Percentiles rank a stretch among this genome's conserved stretches.
Conservation (phyloP, 2,113 vertebrate species). For the Hippocampus zosterae region DNA sequence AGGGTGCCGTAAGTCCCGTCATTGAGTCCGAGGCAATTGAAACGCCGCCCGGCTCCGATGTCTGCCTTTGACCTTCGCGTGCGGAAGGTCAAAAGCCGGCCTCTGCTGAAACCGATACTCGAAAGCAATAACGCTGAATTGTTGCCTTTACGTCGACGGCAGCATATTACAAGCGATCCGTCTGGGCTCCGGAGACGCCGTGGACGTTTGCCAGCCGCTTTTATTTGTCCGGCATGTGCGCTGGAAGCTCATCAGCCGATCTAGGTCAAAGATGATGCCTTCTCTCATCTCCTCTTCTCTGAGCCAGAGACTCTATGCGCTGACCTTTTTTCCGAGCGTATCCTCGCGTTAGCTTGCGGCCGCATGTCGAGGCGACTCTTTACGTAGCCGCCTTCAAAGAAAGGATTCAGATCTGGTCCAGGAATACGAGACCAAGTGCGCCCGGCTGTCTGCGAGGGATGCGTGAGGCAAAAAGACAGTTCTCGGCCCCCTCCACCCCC, state of each 20-base stretch:
- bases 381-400: neutral
- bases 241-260: slow-evolving; percentile 56
- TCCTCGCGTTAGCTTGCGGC: neutral
- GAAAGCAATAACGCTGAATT: neutral
- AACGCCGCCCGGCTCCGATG: slow-evolving; percentile 7
- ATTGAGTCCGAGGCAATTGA: slow-evolving; percentile 21
- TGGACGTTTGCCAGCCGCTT: slow-evolving; percentile 50
- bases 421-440: neutral
- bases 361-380: neutral
- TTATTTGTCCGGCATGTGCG: slow-evolving; percentile 54
- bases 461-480: neutral
- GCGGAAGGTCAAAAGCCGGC: neutral
- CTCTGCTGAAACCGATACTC: neutral
- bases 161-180: slow-evolving; percentile 29
- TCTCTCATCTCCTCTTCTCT: slow-evolving; percentile 37
- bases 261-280: slow-evolving; percentile 63
- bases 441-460: neutral
- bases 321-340: slow-evolving; percentile 43
- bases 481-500: too few relatives aligned
- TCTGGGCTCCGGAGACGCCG: slow-evolving; percentile 46
- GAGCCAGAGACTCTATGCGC: slow-evolving; percentile 4
- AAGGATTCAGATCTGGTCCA: too few relatives aligned
- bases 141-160: neutral
- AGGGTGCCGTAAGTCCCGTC: slow-evolving; percentile 10
- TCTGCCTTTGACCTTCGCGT: slow-evolving; percentile 15